Evolutionary conservation across 1,140 invertebrate genomes (phyloP).

Genomic region (Phocides pigmalion): DNA sequence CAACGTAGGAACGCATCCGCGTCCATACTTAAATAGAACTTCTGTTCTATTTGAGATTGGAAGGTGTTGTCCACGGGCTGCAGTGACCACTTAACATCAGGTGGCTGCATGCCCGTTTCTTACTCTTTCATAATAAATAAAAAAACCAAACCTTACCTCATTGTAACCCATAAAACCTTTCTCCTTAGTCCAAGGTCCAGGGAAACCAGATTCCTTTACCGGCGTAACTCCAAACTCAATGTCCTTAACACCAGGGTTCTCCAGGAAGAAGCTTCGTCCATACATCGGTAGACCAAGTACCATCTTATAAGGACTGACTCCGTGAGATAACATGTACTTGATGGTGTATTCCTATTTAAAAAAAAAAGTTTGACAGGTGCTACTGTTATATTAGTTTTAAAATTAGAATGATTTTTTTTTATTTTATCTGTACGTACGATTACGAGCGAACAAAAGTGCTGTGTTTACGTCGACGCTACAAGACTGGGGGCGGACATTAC

Average conservation of each 20-base stretch:
- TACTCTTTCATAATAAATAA: too few species aligned
- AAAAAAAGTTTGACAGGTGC: too few species aligned
- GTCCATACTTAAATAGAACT: too few species aligned
- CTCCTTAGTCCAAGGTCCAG: constrained; percentile 91
- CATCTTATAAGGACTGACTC: constrained; percentile 89
- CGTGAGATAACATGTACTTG: constrained; percentile 89
- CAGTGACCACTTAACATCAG: too few species aligned
- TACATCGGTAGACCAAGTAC: constrained; percentile 93
- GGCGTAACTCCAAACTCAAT: constrained; percentile 62
- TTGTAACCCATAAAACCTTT: constrained; percentile 95
- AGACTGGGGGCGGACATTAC: too few species aligned
- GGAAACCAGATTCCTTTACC: constrained; percentile 85
- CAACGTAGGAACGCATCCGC: too few species aligned
- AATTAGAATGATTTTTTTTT: background rate
- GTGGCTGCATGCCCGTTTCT: too few species aligned
- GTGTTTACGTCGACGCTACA: too few species aligned
- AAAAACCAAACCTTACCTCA: constrained; percentile 84
- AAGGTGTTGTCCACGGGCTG: too few species aligned
- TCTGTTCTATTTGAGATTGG: too few species aligned
- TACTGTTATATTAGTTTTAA: background rate
- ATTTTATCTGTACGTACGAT: too few species aligned
- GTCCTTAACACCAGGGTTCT: constrained; percentile 44
- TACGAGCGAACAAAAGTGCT: too few species aligned
- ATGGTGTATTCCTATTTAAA: constrained; percentile 88
- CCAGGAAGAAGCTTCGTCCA: constrained; percentile 89